Evolutionary conservation across 1,140 invertebrate genomes (phyloP), one percentile per base, ranked within the genome.

Genomic region (Eufriesea mexicana): DNA sequence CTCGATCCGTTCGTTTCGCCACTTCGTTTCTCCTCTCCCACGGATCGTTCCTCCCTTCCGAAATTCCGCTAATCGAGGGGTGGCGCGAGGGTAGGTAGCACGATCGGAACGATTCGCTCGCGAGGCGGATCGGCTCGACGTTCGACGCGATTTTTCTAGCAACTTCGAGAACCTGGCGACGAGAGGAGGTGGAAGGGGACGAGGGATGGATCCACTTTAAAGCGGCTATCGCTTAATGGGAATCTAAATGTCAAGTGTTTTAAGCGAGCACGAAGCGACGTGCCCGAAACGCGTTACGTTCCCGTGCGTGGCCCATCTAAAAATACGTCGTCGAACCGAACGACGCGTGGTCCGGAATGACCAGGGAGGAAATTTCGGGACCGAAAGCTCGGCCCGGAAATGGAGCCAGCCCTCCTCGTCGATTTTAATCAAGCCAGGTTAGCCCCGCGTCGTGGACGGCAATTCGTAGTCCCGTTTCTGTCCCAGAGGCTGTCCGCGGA

Each of bases 361-460:
- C 20, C 28, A 2, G 28, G 35, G n/a, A 28, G 45, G 54, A 68
- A 76, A 76, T 76, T 57, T 74, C 71, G 55, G 54, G 55, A 55
- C 35, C 28, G 6, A 5, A n/a, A 2, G 20, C 6, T 20, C 35
- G 49, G 28, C 2, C 51, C n/a, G 72, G 79, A 76, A 68, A 76
- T 82, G 42, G 20, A 82, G 79, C 42, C 55, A 10, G 28, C 12
- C 49, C 67, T n/a, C 14, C 47, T 35, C 66, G 55, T 84, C 78
- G 87, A 90, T 90, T 89, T 89, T 73, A 90, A 90, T 89, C 89
- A 80, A 87, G 70, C 82, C 62, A 23, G n/a, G 86, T 88, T 88
- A 86, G n/a, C 82, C n/a, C 85, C 88, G 83, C 81, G 68, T 90
- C 89, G 84, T 87, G 85, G 82, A 57, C 61, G 81, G 66, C 80